Evolutionary conservation across 2,888 invertebrate genomes (phyloP).

Genomic region (Anoplius nigerrimus): DNA sequence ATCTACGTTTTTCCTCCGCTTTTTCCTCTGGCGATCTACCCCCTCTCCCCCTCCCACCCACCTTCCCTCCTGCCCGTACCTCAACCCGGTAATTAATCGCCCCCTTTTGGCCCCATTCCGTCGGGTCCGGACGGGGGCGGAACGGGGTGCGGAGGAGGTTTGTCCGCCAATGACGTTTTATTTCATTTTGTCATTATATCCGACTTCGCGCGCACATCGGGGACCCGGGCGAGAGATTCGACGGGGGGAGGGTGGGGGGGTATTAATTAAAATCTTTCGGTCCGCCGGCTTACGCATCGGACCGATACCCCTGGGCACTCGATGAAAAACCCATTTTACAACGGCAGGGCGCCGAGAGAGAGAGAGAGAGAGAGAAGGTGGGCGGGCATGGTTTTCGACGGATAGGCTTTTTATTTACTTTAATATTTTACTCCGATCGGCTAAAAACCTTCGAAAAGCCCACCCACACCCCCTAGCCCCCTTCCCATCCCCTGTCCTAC

Average conservation of each 20-base stretch:
- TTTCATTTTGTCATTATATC: constrained; percentile 48
- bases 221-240: constrained; percentile 37
- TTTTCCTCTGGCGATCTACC: neutral
- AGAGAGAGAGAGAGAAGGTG: neutral
- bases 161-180: constrained; percentile 37
- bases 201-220: constrained; percentile 40
- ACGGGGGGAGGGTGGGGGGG: constrained; percentile 21
- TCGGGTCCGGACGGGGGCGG: constrained; percentile 12
- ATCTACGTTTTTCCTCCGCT: constrained; percentile 23
- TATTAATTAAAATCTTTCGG: constrained; percentile 65
- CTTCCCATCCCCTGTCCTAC: constrained; percentile 11
- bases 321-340: constrained; percentile 25
- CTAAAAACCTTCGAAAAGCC: constrained; percentile 18
- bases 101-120: neutral
- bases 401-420: constrained; percentile 5
- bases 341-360: no score
- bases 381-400: neutral
- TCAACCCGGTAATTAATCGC: neutral
- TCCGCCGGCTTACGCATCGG: constrained; percentile 46
- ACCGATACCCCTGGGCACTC: constrained; percentile 20
- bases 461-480: neutral
- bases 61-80: constrained; percentile 12
- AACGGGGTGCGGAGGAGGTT: constrained; percentile 41
- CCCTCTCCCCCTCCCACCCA: constrained; percentile 5
- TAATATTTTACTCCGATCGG: constrained; percentile 22